These are phyloP conservation scores for Siphlonurus alternatus DNA, from an alignment of 2,888 invertebrate species.

Conservation along the genomic window DNA sequence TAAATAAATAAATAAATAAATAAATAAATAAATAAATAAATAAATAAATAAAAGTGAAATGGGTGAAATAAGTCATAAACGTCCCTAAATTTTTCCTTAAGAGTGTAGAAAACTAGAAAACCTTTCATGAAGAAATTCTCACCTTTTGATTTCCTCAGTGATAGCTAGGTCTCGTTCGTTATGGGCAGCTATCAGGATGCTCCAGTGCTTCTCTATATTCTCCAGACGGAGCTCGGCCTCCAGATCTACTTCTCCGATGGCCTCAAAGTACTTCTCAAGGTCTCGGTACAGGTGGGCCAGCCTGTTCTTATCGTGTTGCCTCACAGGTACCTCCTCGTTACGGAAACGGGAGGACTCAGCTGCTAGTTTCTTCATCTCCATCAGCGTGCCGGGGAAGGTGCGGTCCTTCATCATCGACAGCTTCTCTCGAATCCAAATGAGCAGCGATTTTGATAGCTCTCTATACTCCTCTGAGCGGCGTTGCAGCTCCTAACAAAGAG, in stretches of 20 bases:
- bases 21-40: no score
- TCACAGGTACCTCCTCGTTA: conserved; percentile 82
- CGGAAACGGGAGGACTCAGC: conserved; percentile 85
- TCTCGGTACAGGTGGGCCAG: conserved; percentile 74
- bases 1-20: no score
- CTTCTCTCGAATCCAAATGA: conserved; percentile 85
- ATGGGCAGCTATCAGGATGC: conserved; percentile 68
- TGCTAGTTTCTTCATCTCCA: conserved; percentile 89
- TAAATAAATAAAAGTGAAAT: no score
- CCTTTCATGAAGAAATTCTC: no score
- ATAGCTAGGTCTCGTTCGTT: conserved; percentile 84
- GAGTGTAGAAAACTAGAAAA: no score
- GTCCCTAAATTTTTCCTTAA: no score
- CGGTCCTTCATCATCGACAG: conserved; percentile 73
- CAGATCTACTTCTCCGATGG: conserved; percentile 70
- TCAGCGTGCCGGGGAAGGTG: conserved; percentile 79
- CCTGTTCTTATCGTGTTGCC: conserved; percentile 78
- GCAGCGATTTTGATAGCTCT: conserved; percentile 69
- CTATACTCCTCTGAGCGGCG: conserved; percentile 81
- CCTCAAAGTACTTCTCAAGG: conserved; percentile 66
- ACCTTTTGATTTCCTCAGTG: conserved; percentile 73
- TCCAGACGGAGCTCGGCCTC: conserved; percentile 76
- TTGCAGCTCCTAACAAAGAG: conserved; percentile 49
- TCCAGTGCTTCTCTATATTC: conserved; percentile 76
- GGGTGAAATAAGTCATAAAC: no score